Percentiles rank a stretch among this genome's conserved stretches.
These are phyloP conservation scores for Gasteruption jaculator DNA, from an alignment of 2,888 invertebrate species.

Conservation along the genomic window DNA sequence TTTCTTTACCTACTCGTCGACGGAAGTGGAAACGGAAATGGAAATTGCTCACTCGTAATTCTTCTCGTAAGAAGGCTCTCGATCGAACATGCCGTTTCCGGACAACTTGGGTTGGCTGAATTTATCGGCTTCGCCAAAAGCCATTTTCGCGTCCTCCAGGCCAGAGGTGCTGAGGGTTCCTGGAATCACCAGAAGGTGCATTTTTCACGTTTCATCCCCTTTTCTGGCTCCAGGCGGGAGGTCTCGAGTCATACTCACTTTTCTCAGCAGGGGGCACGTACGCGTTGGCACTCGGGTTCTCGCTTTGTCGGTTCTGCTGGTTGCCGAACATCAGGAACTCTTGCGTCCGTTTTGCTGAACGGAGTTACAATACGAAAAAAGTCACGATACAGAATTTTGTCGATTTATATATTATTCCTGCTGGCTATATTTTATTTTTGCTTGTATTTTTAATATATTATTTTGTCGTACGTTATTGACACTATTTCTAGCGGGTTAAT, in stretches of 20 bases:
- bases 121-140: constrained; percentile 30
- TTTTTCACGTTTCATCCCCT: neutral
- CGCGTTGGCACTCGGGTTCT: constrained; percentile 24
- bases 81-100: constrained; percentile 27
- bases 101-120: constrained; percentile 27
- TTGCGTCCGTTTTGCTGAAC: constrained; percentile 48
- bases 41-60: constrained; percentile 37
- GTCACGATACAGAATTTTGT: too few species aligned
- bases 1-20: neutral
- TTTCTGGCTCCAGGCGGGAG: too few species aligned
- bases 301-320: constrained; percentile 44
- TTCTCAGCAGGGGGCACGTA: constrained; percentile 32
- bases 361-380: too few species aligned
- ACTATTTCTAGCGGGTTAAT: constrained; percentile 2
- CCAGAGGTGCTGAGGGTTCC: constrained; percentile 40
- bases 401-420: too few species aligned
- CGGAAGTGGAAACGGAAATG: neutral
- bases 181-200: constrained; percentile 10
- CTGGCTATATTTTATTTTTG: neutral
- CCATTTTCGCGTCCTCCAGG: constrained; percentile 34
- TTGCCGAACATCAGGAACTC: constrained; percentile 51
- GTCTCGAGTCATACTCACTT: too few species aligned
- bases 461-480: neutral
- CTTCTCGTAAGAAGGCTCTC: constrained; percentile 29
- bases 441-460: neutral